phyloP scores from a whole-genome alignment of 2,888 invertebrate species.

The Emmelina monodactyla region DNA sequence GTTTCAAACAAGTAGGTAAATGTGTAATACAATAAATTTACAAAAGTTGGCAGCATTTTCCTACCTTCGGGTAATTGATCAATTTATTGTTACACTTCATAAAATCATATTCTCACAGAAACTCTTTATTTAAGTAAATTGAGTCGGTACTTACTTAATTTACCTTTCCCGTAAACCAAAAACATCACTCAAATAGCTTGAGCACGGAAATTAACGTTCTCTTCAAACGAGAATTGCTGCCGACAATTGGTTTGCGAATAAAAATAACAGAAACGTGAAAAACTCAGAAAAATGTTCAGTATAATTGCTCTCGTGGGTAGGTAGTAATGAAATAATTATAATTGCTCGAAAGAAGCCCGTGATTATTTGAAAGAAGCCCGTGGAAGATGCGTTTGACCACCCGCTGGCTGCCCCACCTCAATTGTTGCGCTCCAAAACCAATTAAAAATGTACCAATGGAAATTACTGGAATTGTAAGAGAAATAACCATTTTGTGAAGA shows the following conservation, averaged over 20 bases:
- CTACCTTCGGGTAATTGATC: too few relatives aligned
- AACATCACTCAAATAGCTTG: not conserved
- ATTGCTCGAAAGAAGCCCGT: slow-evolving; percentile 45
- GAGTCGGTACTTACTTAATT: too few relatives aligned
- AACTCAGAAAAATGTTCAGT: slow-evolving; percentile 39
- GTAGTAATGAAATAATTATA: slow-evolving; percentile 62
- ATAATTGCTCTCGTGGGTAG: slow-evolving; percentile 45
- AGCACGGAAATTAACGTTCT: not conserved
- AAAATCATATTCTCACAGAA: too few relatives aligned
- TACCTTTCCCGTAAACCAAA: too few relatives aligned
- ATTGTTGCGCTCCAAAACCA: slow-evolving; percentile 61
- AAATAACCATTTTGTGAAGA: too few relatives aligned
- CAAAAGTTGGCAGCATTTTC: too few relatives aligned
- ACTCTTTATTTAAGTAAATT: too few relatives aligned
- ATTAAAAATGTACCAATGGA: slow-evolving; percentile 49
- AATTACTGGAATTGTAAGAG: slow-evolving; percentile 42
- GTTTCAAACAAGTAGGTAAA: too few relatives aligned
- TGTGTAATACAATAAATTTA: too few relatives aligned
- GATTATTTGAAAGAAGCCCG: slow-evolving; percentile 52
- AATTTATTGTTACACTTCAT: too few relatives aligned
- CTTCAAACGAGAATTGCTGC: slow-evolving; percentile 2
- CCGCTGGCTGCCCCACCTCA: slow-evolving; percentile 45
- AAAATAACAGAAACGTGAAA: too few relatives aligned
- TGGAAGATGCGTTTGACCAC: too few relatives aligned
- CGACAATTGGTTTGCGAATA: slow-evolving; percentile 10